Evolutionary conservation across 2,797 vertebrate genomes (phyloP), one percentile per base, ranked within the genome.

Genomic region (Pipistrellus nathusii): DNA sequence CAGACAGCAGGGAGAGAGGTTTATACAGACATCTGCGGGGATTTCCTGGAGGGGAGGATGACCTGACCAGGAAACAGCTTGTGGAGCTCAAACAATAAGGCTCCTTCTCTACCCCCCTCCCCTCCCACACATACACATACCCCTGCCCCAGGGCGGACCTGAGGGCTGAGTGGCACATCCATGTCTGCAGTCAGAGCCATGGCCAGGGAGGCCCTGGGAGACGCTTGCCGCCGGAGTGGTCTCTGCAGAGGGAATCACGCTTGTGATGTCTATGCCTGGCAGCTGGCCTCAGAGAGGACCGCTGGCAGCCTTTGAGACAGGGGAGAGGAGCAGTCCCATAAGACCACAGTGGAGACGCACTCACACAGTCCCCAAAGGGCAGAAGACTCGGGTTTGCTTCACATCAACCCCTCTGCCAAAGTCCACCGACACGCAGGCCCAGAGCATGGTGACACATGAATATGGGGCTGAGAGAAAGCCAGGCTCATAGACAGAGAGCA

Each of bases 31-130:
- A 25, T 48, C 71, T 53, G 57, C 20, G 30, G 72, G 77, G 82
- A 46, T 73, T 87, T 83, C 92, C 72, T 64, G 82, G 23, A 80
- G 89, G 76, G 38, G 41, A 75, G 32, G 32, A 38, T 14, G 41
- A 11, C 41, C 6, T 3, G 23, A 38, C 46, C 20, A 41, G 48
- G 68, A 93, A 91, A 66, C 10, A 12, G 87, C 72, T 68, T n/a
- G 3, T 0, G 12, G 25, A 53, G 44, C 86, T 80, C 17, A 23
- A 12, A 69, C 25, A 62, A 15, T 53, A 92, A 77, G 57, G 48
- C 35, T 20, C 18, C 21, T 2, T 4, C 23, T 4, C 57, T 25
- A 5, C 5, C 57, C 4, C 57, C 53, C 20, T 8, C 21, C 55
- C 32, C 18, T 23, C 18, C 14, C 15, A 1, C 8, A 15, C 8